Evolutionary conservation across 2,797 vertebrate species (phyloP).

Genomic region (Zenarchopterus dispar): DNA sequence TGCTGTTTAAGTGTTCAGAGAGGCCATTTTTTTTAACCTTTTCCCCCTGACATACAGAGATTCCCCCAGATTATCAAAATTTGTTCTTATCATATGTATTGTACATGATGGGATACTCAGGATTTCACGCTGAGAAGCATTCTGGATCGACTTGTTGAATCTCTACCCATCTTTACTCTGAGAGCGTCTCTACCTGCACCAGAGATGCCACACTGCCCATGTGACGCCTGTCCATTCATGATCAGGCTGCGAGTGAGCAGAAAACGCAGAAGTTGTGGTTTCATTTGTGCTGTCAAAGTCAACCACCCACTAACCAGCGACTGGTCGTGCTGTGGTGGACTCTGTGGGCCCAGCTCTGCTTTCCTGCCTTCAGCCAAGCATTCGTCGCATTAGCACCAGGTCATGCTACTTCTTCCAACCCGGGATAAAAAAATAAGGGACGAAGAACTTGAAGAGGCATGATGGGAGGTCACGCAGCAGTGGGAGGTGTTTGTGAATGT

Average conservation of each 20-base stretch:
- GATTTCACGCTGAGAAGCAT: too few species aligned
- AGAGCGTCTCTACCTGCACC: too few species aligned
- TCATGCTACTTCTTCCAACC: slow-evolving; percentile 14
- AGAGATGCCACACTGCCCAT: too few species aligned
- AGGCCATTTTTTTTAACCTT: too few species aligned
- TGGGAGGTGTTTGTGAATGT: slow-evolving; percentile 18
- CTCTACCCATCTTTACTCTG: too few species aligned
- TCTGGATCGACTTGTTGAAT: too few species aligned
- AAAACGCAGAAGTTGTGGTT: slow-evolving; percentile 15
- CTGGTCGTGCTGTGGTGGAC: slow-evolving; percentile 42
- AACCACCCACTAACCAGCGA: slow-evolving; percentile 16
- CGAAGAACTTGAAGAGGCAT: slow-evolving; percentile 32
- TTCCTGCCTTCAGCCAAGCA: slow-evolving; percentile 50
- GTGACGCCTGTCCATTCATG: too few species aligned
- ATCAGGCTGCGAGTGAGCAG: background rate
- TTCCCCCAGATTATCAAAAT: too few species aligned
- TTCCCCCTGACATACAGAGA: too few species aligned
- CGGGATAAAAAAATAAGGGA: slow-evolving; percentile 13
- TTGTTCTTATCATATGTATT: too few species aligned
- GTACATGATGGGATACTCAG: too few species aligned
- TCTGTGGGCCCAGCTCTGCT: slow-evolving; percentile 54
- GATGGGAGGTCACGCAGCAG: background rate
- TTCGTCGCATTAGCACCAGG: slow-evolving; percentile 13
- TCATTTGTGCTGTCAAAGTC: slow-evolving; percentile 44
- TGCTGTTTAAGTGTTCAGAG: too few species aligned